Conservation (phyloP, 2,113 vertebrate species). For the Chlorodrepanis virens region DNA sequence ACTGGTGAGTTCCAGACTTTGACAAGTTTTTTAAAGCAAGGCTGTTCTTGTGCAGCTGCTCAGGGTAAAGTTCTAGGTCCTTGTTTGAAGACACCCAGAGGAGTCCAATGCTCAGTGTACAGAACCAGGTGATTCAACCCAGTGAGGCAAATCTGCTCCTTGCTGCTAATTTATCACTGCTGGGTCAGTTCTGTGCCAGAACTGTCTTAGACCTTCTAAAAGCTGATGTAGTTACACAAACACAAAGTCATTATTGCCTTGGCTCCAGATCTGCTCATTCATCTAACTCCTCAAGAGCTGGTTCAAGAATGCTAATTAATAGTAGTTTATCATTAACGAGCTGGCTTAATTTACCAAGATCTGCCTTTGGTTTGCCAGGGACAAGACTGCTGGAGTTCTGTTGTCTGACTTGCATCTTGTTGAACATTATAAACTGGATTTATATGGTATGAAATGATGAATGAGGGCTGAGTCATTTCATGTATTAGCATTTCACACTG, state of each 20-base stretch:
- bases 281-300: background rate
- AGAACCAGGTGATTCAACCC: background rate
- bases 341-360: background rate
- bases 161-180: background rate
- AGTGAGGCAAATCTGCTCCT: background rate
- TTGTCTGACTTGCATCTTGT: background rate
- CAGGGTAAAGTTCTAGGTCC: background rate
- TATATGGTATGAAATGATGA: background rate
- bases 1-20: background rate
- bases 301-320: constrained; percentile 16
- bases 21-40: background rate
- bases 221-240: constrained; percentile 14
- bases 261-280: background rate
- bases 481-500: background rate
- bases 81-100: background rate
- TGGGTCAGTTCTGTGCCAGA: background rate
- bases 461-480: background rate
- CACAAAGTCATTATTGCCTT: background rate
- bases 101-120: background rate
- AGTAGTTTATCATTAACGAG: background rate
- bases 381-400: background rate
- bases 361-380: background rate
- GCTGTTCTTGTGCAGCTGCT: background rate
- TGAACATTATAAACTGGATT: background rate
- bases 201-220: background rate